phyloP scores from a whole-genome alignment of 2,888 invertebrate species.

The Quadroppia sp. region DNA sequence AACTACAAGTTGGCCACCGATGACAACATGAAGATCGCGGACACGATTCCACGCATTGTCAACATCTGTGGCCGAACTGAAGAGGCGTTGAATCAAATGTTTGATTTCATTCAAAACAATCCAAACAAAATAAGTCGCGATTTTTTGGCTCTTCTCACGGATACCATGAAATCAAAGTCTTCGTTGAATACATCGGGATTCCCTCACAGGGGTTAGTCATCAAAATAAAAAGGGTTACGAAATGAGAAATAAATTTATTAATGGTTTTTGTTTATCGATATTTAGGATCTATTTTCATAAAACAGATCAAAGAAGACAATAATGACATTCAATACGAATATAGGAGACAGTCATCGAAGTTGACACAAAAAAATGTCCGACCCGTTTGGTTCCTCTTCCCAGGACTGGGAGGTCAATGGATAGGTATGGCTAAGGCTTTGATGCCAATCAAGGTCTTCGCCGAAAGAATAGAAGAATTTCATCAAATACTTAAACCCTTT shows the following conservation, averaged over 20 bases:
- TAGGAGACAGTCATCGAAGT: conserved; percentile 53
- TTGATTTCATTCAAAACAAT: conserved; percentile 58
- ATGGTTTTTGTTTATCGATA: too few relatives aligned
- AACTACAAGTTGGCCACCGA: conserved; percentile 45
- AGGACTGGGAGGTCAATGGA: conserved; percentile 98
- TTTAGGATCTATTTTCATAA: conserved; percentile 51
- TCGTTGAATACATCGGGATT: conserved; percentile 1
- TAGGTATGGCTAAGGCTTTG: conserved; percentile 87
- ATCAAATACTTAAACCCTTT: conserved; percentile 70
- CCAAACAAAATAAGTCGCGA: conserved; percentile 57
- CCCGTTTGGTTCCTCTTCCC: conserved; percentile 94
- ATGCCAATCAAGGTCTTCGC: conserved; percentile 77
- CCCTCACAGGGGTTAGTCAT: conserved; percentile 59
- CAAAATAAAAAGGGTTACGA: too few relatives aligned
- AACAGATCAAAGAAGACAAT: not conserved
- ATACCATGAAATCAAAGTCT: conserved; percentile 60
- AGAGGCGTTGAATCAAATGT: conserved; percentile 65
- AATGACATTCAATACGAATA: conserved; percentile 9
- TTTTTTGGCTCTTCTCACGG: conserved; percentile 70
- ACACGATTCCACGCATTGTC: conserved; percentile 64
- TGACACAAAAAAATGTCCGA: conserved; percentile 57
- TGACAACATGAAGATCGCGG: conserved; percentile 2
- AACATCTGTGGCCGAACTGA: conserved; percentile 79
- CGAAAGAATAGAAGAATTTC: conserved; percentile 69
- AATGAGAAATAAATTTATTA: too few relatives aligned